A percentile compares a stretch with the other conserved stretches of the same genome.
These are phyloP conservation scores for Caenorhabditis sp. DNA, from an alignment of 2,888 invertebrate genomes.

Conservation along the genomic window DNA sequence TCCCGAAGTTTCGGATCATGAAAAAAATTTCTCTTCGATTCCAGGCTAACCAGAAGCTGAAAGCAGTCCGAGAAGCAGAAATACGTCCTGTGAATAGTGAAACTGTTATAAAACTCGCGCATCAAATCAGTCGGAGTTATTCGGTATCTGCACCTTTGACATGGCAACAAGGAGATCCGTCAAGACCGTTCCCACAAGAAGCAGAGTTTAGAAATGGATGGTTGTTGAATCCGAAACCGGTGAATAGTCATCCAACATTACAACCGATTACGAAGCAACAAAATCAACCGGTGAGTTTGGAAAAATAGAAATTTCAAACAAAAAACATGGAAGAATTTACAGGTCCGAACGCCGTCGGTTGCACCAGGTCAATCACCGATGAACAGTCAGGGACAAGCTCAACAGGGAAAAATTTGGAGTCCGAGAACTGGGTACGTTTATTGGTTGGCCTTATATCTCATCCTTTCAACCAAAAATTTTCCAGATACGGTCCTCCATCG, in stretches of 20 bases:
- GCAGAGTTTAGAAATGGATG: constrained; percentile 57
- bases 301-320: no score
- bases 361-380: background rate
- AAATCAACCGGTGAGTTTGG: background rate
- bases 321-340: background rate
- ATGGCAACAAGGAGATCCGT: constrained; percentile 65
- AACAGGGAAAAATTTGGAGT: constrained; percentile 14
- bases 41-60: constrained; percentile 60
- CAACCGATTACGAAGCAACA: background rate
- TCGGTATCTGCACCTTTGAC: constrained; percentile 62
- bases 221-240: constrained; percentile 21
- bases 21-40: no score
- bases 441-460: constrained; percentile 6
- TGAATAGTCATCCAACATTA: no score
- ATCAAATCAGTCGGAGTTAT: constrained; percentile 62
- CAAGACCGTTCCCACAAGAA: constrained; percentile 68
- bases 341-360: constrained; percentile 25
- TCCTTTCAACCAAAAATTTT: no score
- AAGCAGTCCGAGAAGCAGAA: constrained; percentile 52
- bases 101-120: constrained; percentile 60
- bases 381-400: background rate
- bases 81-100: constrained; percentile 59
- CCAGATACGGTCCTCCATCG: constrained; percentile 13
- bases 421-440: constrained; percentile 33
- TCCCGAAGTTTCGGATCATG: no score